Percentiles rank a stretch among this genome's conserved stretches.
Evolutionary conservation across 2,113 vertebrate species (phyloP).

Genomic region (Anarrhichthys ocellatus): DNA sequence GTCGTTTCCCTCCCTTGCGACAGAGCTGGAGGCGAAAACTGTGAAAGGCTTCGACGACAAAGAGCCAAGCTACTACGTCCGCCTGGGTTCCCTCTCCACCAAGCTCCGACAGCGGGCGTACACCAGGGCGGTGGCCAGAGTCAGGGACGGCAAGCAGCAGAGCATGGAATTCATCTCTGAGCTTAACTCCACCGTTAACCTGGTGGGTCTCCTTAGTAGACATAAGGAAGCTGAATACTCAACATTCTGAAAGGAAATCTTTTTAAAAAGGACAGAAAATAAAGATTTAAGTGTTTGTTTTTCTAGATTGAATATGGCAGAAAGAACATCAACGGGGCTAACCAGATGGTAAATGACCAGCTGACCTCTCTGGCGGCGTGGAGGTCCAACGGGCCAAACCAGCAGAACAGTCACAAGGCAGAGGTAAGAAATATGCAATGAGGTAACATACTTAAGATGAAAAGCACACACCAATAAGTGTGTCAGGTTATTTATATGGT

Average conservation of each 20-base stretch:
- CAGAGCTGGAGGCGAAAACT: slow-evolving; percentile 87
- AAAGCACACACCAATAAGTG: neutral
- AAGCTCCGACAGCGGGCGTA: slow-evolving; percentile 90
- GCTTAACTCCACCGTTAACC: slow-evolving; percentile 85
- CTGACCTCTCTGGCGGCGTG: slow-evolving; percentile 85
- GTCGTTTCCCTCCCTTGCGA: slow-evolving; percentile 19
- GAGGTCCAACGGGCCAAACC: slow-evolving; percentile 79
- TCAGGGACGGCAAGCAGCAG: slow-evolving; percentile 85
- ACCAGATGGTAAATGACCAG: slow-evolving; percentile 88
- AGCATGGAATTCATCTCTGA: slow-evolving; percentile 89
- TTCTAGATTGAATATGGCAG: slow-evolving; percentile 89
- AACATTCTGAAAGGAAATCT: neutral
- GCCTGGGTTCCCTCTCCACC: slow-evolving; percentile 90
- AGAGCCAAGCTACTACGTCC: slow-evolving; percentile 87
- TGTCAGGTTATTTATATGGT: neutral
- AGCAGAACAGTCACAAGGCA: slow-evolving; percentile 74
- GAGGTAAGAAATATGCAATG: slow-evolving; percentile 82
- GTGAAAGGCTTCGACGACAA: slow-evolving; percentile 84
- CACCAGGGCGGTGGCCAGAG: slow-evolving; percentile 85
- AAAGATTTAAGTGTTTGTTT: neutral
- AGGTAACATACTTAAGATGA: neutral
- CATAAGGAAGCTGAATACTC: neutral
- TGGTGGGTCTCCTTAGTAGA: slow-evolving; percentile 83
- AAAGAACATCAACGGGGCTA: slow-evolving; percentile 88
- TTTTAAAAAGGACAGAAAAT: neutral